phyloP scores from a whole-genome alignment of 37 sponge, comb jelly and placozoan species.

The Haliclona indistincta region DNA sequence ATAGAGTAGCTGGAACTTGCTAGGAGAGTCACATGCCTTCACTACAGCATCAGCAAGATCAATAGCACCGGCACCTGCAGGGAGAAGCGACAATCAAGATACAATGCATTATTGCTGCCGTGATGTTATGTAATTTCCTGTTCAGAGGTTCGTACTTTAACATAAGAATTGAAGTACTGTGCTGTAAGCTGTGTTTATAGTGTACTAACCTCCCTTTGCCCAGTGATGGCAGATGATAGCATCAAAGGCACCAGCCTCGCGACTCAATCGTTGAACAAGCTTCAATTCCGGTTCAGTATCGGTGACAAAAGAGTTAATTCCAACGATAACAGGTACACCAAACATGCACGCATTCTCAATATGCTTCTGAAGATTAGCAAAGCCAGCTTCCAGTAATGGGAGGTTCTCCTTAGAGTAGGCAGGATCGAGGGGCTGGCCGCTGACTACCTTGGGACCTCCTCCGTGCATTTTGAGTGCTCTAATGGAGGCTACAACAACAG shows the following conservation, averaged over 20 bases:
- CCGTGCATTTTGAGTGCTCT: conserved; percentile 99
- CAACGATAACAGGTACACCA: conserved; percentile 95
- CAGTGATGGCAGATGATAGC: conserved; percentile 93
- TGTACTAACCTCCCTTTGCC: conserved; percentile 86
- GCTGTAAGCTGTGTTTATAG: no score
- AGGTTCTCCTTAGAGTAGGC: conserved; percentile 81
- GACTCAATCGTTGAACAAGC: conserved; percentile 66
- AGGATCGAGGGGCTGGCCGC: conserved; percentile 82
- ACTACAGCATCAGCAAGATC: conserved; percentile 89
- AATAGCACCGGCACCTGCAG: conserved; percentile 84
- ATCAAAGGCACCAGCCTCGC: conserved; percentile 81
- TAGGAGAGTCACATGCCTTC: conserved; percentile 63
- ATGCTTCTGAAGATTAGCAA: conserved; percentile 86
- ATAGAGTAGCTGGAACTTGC: conserved; percentile 88
- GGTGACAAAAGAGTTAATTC: conserved; percentile 80
- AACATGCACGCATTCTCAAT: conserved; percentile 89
- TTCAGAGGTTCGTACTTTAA: no score
- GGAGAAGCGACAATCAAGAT: no score
- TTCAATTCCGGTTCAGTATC: conserved; percentile 85
- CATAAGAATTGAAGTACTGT: no score
- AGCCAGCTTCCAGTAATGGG: conserved; percentile 68
- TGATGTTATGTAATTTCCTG: conserved; percentile 3
- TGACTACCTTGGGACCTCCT: conserved; percentile 91
- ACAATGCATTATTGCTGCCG: not conserved
- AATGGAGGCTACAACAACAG: conserved; percentile 91